Base-by-base conservation (phyloP, 2,888 invertebrate species). In the Boloria selene region DNA sequence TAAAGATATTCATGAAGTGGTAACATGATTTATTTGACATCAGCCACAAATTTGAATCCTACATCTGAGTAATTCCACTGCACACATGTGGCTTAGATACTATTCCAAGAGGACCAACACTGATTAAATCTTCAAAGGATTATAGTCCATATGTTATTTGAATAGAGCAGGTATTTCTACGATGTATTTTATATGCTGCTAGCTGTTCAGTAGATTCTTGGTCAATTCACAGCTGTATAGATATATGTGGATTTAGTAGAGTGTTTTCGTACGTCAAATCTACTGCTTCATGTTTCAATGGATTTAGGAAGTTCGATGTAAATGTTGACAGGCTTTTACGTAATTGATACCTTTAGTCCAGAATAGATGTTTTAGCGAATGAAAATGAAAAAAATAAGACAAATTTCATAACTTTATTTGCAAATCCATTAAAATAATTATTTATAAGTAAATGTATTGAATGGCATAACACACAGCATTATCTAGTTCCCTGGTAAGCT, bases 21-120 rank as follows among this genome's bases (percentile, higher is more conserved):
- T 65, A 68, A 70, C 68, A 70, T 70, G 70, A 70, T 70, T 70
- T 70, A 70, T 70, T 70, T 70, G 70, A 70, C 65, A 65, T 64
- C 63, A 58, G 70, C 70, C 70, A 70, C 70, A 68, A 68, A 70
- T 68, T 70, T 61, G 70, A 70, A 70, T 70, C 63, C 70, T 61
- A 65, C 68, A 68, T 55, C 58, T 65, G 68, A 70, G 70, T 70
- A 70, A 70, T 70, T 70, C 68, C 68, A 61, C 63, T 62, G 65
- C 65, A 70, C 70, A 70, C 70, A 70, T 70, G 70, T 70, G 70
- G 68, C 70, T 68, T 59, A 60, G 14, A 65, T 64, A 70, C 70
- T 65, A 65, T 44, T 64, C 54, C 59, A 54, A 65, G 65, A 51
- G 38, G 58, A 38, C 13, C 16, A 16, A 14, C 16, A 59, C 14